Conservation (phyloP, 2,888 invertebrate species). For the Digitonthophagus gazella region DNA sequence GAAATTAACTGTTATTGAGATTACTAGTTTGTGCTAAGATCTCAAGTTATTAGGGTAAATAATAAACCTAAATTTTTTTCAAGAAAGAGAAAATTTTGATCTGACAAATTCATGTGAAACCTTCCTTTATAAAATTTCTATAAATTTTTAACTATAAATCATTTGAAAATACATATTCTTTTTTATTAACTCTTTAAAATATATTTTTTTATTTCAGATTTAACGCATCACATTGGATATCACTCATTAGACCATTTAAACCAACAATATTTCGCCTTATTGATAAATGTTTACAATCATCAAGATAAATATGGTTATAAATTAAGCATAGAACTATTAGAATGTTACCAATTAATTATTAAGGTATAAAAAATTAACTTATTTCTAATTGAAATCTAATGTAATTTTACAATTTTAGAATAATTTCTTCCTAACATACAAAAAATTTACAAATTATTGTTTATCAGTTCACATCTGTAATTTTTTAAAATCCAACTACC, state of each 20-base stretch:
- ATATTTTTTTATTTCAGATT: constrained; percentile 33
- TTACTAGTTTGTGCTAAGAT: no score
- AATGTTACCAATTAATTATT: constrained; percentile 49
- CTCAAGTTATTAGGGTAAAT: no score
- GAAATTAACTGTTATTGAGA: no score
- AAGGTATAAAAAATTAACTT: constrained; percentile 41
- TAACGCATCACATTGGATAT: constrained; percentile 31
- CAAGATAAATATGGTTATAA: constrained; percentile 45
- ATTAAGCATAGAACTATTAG: constrained; percentile 46
- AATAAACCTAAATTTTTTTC: no score
- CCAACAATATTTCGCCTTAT: neutral
- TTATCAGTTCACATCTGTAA: constrained; percentile 37
- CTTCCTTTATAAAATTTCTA: no score
- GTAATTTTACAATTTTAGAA: neutral
- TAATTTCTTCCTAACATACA: constrained; percentile 26
- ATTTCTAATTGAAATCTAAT: neutral
- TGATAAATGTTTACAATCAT: constrained; percentile 38
- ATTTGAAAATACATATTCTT: no score
- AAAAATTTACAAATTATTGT: constrained; percentile 25
- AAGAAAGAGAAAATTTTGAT: no score
- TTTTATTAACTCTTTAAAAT: neutral
- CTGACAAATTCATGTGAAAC: no score
- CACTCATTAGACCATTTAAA: constrained; percentile 21
- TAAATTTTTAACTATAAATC: no score
- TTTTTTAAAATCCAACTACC: constrained; percentile 48